Evolutionary conservation across 2,888 invertebrate species (phyloP).

Genomic region (Ophioninae sp.): DNA sequence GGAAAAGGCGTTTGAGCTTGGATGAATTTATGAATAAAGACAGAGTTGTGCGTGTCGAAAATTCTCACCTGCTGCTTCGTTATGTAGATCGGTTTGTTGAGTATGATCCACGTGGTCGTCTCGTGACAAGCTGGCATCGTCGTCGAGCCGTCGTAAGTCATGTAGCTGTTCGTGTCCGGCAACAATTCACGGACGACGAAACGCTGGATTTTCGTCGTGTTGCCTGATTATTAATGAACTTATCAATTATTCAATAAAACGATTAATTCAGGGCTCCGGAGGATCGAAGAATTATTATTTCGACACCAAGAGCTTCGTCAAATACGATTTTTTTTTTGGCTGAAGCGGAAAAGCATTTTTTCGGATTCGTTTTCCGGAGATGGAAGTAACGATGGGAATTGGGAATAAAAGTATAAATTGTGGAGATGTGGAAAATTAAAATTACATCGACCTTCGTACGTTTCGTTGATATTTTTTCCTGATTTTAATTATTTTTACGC

Average conservation of each 20-base stretch:
- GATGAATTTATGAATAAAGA: background rate
- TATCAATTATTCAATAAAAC: constrained; percentile 24
- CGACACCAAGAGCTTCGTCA: background rate
- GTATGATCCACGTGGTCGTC: constrained; percentile 98
- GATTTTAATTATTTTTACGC: too few relatives aligned
- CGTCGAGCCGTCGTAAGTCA: constrained; percentile 99
- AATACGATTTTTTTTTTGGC: background rate
- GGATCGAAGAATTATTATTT: background rate
- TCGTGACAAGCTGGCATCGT: constrained; percentile 99
- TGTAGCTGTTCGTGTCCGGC: constrained; percentile 96
- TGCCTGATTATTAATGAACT: constrained; percentile 81
- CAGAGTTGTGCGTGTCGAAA: constrained; percentile 10
- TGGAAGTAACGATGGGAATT: too few relatives aligned
- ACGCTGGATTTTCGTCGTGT: constrained; percentile 91
- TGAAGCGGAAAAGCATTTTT: too few relatives aligned
- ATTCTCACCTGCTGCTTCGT: constrained; percentile 95
- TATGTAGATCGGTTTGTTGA: constrained; percentile 99
- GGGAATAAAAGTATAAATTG: too few relatives aligned
- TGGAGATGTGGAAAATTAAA: too few relatives aligned
- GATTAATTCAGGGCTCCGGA: background rate
- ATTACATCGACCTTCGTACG: too few relatives aligned
- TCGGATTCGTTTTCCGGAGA: too few relatives aligned
- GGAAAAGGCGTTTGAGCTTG: background rate
- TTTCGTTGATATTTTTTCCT: too few relatives aligned
- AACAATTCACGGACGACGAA: constrained; percentile 93